Evolutionary conservation across 2,888 invertebrate species (phyloP).

Genomic region (Allolobophora icterica): DNA sequence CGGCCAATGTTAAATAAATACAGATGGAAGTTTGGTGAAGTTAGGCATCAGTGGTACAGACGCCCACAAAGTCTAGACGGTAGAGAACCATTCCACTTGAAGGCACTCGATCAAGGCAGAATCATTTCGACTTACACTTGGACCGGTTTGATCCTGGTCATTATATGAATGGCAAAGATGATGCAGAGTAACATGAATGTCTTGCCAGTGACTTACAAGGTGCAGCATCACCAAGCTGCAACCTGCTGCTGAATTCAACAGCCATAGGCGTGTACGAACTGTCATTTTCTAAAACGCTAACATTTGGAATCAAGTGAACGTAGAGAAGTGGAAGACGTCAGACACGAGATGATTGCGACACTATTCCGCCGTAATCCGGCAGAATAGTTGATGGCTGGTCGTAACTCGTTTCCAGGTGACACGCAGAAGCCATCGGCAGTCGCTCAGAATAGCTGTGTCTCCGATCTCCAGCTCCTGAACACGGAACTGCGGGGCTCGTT

Average conservation of each 20-base stretch:
- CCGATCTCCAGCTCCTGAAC: neutral
- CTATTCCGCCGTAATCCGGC: neutral
- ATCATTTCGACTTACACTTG: neutral
- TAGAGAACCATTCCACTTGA: too few relatives aligned
- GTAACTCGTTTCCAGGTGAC: neutral
- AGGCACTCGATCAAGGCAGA: neutral
- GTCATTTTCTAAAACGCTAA: neutral
- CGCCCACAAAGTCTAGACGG: too few relatives aligned
- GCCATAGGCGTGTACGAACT: neutral
- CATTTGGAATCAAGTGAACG: neutral
- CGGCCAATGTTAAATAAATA: neutral
- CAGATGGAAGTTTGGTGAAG: neutral
- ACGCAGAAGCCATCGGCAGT: neutral
- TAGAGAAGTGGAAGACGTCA: neutral
- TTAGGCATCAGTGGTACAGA: neutral
- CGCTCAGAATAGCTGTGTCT: conserved; percentile 22
- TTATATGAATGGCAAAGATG: neutral
- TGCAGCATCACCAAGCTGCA: neutral
- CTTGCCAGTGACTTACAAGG: neutral
- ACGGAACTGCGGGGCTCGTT: neutral
- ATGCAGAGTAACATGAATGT: neutral
- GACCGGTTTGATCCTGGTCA: neutral
- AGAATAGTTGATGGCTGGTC: neutral
- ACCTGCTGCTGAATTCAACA: neutral
- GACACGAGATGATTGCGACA: conserved; percentile 9